Evolutionary conservation across 2,888 invertebrate genomes (phyloP).

Genomic region (Tridacna crocea): DNA sequence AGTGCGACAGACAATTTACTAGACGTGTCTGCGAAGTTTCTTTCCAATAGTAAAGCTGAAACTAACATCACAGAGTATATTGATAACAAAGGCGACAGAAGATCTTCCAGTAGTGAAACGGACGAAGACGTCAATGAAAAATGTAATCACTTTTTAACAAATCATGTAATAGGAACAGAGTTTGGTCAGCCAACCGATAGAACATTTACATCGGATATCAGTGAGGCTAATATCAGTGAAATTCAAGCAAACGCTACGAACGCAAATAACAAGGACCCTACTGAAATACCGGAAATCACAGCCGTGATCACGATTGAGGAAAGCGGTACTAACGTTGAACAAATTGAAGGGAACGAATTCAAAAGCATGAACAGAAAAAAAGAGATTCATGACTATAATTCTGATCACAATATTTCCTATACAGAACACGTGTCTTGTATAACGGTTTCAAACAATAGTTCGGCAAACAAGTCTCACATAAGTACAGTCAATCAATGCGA

Average conservation of each 20-base stretch:
- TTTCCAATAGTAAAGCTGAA: conserved; percentile 10
- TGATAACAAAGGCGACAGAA: conserved; percentile 3
- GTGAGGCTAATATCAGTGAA: neutral
- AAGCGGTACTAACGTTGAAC: neutral
- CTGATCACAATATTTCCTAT: too few species aligned
- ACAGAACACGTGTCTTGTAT: neutral
- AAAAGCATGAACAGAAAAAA: neutral
- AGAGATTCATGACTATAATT: neutral
- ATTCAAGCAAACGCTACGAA: neutral
- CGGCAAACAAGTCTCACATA: neutral
- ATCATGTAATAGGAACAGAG: conserved; percentile 36
- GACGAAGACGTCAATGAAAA: conserved; percentile 33
- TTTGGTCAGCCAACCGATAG: conserved; percentile 4
- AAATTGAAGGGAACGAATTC: neutral
- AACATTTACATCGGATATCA: neutral
- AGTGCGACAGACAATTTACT: conserved; percentile 40
- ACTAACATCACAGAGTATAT: neutral
- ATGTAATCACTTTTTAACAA: conserved; percentile 36
- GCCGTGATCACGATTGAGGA: neutral
- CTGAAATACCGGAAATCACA: neutral
- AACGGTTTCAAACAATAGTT: neutral
- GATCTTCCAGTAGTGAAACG: neutral
- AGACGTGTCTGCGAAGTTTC: conserved; percentile 32
- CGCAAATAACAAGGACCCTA: too few species aligned
- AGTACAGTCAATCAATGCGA: neutral